Conservation (phyloP, 2,113 vertebrate genomes). For the Fulmarus glacialis region DNA sequence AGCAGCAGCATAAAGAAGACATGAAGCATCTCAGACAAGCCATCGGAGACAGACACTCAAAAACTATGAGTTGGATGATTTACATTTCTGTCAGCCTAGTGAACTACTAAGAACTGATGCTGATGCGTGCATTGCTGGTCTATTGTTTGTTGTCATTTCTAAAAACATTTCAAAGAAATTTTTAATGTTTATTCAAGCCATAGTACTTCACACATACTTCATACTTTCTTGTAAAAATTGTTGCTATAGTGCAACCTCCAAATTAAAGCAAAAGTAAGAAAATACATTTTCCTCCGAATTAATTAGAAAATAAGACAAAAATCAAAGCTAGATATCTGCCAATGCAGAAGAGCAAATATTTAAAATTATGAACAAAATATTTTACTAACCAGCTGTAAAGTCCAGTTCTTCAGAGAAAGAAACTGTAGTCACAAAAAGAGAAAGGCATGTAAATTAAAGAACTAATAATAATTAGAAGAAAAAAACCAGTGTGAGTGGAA, state of each 20-base stretch:
- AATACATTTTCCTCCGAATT: not conserved
- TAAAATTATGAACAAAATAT: not conserved
- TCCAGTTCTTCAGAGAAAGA: conserved; percentile 94
- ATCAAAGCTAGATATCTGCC: not conserved
- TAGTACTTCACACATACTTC: not conserved
- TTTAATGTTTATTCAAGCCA: not conserved
- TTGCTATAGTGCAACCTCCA: not conserved
- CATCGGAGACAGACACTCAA: not conserved
- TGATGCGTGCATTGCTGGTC: no score
- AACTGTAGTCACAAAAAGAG: conserved; percentile 79
- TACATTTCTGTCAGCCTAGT: not conserved
- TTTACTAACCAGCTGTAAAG: conserved; percentile 90
- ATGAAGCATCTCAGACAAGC: not conserved
- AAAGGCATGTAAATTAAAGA: not conserved
- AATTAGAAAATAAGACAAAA: not conserved
- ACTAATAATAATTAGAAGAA: not conserved
- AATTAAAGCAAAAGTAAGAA: not conserved
- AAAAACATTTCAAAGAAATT: not conserved
- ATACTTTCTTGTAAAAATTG: not conserved
- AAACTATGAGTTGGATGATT: not conserved
- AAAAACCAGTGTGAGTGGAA: not conserved
- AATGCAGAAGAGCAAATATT: not conserved
- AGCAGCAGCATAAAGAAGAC: not conserved
- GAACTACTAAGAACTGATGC: not conserved
- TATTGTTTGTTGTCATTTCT: not conserved